Conservation (phyloP, 2,888 invertebrate genomes). For the Diarsia dahlii region DNA sequence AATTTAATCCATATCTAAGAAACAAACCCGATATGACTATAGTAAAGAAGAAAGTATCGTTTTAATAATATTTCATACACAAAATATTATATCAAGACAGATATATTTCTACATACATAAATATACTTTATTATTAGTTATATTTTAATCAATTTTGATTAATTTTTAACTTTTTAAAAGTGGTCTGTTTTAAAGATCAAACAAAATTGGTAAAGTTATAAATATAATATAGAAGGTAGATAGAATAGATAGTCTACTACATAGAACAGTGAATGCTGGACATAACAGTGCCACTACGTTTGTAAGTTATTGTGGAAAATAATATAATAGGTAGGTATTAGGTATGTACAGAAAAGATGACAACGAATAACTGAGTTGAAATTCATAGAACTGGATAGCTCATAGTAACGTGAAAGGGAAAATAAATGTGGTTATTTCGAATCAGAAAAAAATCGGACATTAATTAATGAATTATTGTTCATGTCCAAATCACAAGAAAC, state of each 20-base stretch:
- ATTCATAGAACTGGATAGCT: conserved; percentile 13
- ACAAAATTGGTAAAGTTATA: conserved; percentile 34
- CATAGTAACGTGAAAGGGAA: background rate
- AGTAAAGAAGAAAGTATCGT: conserved; percentile 65
- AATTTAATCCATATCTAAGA: conserved; percentile 71
- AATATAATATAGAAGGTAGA: conserved; percentile 26
- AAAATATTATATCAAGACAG: conserved; percentile 62
- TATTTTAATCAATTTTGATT: conserved; percentile 33
- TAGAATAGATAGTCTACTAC: conserved; percentile 63
- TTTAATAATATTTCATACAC: conserved; percentile 63
- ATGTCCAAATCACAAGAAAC: conserved; percentile 7
- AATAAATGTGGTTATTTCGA: background rate
- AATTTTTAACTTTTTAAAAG: conserved; percentile 16
- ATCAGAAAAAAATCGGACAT: conserved; percentile 4
- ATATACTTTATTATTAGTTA: conserved; percentile 19
- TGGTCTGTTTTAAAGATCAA: conserved; percentile 35
- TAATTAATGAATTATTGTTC: background rate
- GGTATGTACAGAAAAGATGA: conserved; percentile 45
- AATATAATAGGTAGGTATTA: conserved; percentile 11
- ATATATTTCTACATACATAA: conserved; percentile 57
- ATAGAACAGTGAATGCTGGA: conserved; percentile 69
- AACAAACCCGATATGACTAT: conserved; percentile 76
- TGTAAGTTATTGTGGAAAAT: conserved; percentile 24
- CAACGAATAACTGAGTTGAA: background rate
- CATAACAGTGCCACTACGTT: conserved; percentile 68